These are phyloP conservation scores for Haliclystus octoradiatus DNA, from an alignment of 30 jellyfish, hydroid and myxozoan species.

Conservation along the genomic window DNA sequence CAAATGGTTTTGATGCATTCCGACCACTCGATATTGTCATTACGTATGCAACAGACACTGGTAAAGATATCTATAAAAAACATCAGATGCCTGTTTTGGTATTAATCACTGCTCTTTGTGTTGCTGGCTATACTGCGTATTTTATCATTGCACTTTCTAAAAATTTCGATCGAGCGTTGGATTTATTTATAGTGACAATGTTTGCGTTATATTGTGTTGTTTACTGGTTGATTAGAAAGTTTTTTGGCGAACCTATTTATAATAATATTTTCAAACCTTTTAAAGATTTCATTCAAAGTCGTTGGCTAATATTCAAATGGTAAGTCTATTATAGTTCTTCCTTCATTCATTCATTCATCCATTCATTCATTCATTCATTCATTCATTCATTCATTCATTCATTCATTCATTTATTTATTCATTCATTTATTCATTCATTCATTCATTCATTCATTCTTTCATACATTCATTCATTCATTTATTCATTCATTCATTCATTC, in stretches of 20 bases:
- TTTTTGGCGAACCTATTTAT: conserved; percentile 45
- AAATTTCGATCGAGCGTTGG: conserved; percentile 52
- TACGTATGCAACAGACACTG: neutral
- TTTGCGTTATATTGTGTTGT: conserved; percentile 66
- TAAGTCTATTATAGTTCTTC: conserved; percentile 6
- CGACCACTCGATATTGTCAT: conserved; percentile 11
- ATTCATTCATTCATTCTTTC: too few relatives aligned
- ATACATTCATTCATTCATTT: too few relatives aligned
- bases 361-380: too few relatives aligned
- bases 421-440: too few relatives aligned
- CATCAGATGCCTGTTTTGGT: conserved; percentile 3
- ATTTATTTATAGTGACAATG: conserved; percentile 49
- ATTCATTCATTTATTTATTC: too few relatives aligned
- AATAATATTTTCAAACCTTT: conserved; percentile 32
- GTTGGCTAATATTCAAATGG: conserved; percentile 58
- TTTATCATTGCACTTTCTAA: conserved; percentile 38
- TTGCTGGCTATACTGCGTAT: conserved; percentile 36
- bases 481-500: too few relatives aligned
- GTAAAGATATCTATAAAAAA: neutral
- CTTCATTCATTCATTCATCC: too few relatives aligned
- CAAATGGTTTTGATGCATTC: conserved; percentile 14
- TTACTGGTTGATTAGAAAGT: conserved; percentile 66
- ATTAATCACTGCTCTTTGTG: conserved; percentile 6
- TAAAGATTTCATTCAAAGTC: conserved; percentile 7
- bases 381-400: too few relatives aligned